These are phyloP conservation scores for Lathamus discolor DNA, from an alignment of 2,113 vertebrate species.

Conservation along the genomic window DNA sequence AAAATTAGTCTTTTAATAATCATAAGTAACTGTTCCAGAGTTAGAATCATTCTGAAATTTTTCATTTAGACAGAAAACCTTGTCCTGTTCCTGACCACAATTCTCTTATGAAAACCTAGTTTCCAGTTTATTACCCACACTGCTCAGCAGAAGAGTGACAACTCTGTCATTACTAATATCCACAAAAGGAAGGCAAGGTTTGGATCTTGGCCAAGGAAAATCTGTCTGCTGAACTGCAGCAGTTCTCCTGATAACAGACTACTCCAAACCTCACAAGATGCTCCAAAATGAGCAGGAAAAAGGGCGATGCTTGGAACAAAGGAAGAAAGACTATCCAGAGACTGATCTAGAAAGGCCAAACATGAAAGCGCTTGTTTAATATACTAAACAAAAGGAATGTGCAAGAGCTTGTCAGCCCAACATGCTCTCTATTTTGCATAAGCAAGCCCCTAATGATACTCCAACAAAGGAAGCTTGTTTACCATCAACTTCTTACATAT, in stretches of 20 bases:
- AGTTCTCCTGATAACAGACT: not conserved
- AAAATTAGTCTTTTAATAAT: not conserved
- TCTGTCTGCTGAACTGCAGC: not conserved
- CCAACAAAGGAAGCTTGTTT: not conserved
- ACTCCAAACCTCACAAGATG: not conserved
- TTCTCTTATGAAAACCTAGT: slow-evolving; percentile 12
- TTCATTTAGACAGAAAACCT: slow-evolving; percentile 42
- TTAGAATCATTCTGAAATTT: not conserved
- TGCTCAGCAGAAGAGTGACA: slow-evolving; percentile 1
- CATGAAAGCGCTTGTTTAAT: not conserved
- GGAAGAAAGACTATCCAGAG: not conserved
- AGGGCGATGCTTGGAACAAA: not conserved
- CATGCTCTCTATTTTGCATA: not conserved
- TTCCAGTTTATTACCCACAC: not conserved
- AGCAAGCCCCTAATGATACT: not conserved
- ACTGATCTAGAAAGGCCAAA: not conserved
- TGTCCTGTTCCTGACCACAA: slow-evolving; percentile 41
- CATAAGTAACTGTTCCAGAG: not conserved
- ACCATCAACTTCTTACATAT: not conserved
- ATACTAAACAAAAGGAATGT: not conserved
- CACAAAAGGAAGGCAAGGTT: slow-evolving; percentile 17
- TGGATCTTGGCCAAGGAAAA: not conserved
- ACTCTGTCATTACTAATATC: slow-evolving; percentile 40
- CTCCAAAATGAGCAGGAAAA: not conserved
- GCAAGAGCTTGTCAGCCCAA: not conserved